Evolutionary conservation across 2,113 vertebrate species (phyloP).

Genomic region (Nestor notabilis): DNA sequence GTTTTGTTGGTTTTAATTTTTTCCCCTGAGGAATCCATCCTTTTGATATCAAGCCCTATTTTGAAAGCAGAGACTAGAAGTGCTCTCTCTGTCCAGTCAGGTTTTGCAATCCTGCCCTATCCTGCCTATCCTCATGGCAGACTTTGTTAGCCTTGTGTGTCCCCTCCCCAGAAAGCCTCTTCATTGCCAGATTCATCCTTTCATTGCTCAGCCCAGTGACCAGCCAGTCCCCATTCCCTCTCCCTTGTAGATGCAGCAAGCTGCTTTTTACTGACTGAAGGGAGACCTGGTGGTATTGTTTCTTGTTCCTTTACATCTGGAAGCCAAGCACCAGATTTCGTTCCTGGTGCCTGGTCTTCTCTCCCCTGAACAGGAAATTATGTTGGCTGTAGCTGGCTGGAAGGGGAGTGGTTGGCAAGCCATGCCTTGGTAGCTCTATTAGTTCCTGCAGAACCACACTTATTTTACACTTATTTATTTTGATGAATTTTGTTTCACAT

Average conservation of each 20-base stretch:
- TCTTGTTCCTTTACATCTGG: background rate
- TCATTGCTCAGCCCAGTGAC: background rate
- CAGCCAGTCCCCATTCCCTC: fast-evolving
- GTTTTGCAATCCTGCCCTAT: background rate
- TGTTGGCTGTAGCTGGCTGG: background rate
- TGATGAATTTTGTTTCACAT: background rate
- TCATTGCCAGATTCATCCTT: background rate
- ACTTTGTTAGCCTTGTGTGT: background rate
- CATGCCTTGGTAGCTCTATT: background rate
- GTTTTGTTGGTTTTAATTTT: background rate
- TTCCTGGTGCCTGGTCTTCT: background rate
- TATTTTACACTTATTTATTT: background rate
- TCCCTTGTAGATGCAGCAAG: background rate
- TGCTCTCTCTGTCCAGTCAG: background rate
- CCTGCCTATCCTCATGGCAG: background rate
- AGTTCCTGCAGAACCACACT: background rate
- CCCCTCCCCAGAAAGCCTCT: background rate
- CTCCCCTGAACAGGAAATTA: background rate
- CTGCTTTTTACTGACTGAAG: background rate
- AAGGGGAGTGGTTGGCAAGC: fast-evolving
- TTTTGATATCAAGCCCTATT: background rate
- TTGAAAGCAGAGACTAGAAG: background rate
- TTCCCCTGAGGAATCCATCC: background rate
- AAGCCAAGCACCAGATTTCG: background rate
- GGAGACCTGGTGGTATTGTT: background rate